Percentiles rank a stretch among this genome's conserved stretches.
phyloP scores from a whole-genome alignment of 1,140 invertebrate species.

The Drosophila melanogaster region Release_6_plus_ISO1_MT NT_033779.5:18669501-18670000 shows the following conservation, averaged over 20 bases:
- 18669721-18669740: too few species aligned
- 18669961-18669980: constrained; percentile 45
- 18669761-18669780: too few species aligned
- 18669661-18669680: not conserved
- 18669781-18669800: too few species aligned
- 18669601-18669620: too few species aligned
- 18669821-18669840: not conserved
- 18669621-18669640: too few species aligned
- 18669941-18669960: constrained; percentile 77
- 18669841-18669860: too few species aligned
- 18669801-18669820: not conserved
- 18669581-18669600: not conserved
- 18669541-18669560: constrained; percentile 64
- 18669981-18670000: constrained; percentile 3
- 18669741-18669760: too few species aligned
- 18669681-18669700: too few species aligned
- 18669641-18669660: not conserved
- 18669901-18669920: constrained; percentile 76
- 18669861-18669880: too few species aligned
- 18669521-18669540: constrained; percentile 57
- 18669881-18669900: constrained; percentile 71
- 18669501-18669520: constrained; percentile 86
- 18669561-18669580: constrained; percentile 35
- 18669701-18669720: too few species aligned
- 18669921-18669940: constrained; percentile 63